These are phyloP conservation scores for Archips xylosteana DNA, from an alignment of 2,888 invertebrate genomes.

Conservation along the genomic window DNA sequence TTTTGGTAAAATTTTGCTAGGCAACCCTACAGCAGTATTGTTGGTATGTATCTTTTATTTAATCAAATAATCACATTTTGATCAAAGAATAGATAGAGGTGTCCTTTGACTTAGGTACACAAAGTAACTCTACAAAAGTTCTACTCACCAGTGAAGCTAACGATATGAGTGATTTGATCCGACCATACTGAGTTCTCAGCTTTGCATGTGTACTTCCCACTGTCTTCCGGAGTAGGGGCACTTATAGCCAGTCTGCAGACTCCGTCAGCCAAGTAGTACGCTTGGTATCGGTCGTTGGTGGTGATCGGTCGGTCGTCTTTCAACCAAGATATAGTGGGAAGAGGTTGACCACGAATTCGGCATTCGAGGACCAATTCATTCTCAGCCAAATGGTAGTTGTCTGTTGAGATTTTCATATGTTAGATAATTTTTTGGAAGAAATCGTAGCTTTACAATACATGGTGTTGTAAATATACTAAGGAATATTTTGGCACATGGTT, in stretches of 20 bases:
- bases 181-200: slow-evolving; percentile 90
- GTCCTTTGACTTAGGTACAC: too few relatives aligned
- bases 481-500: too few relatives aligned
- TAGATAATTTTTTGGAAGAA: slow-evolving; percentile 8
- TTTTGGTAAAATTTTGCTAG: too few relatives aligned
- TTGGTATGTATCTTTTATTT: too few relatives aligned
- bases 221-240: slow-evolving; percentile 88
- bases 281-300: slow-evolving; percentile 86
- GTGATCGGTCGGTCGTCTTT: slow-evolving; percentile 88
- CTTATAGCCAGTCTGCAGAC: slow-evolving; percentile 89
- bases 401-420: slow-evolving; percentile 68
- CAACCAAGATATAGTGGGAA: slow-evolving; percentile 91
- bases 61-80: too few relatives aligned
- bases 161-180: slow-evolving; percentile 90
- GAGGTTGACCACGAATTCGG: slow-evolving; percentile 90
- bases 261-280: slow-evolving; percentile 90
- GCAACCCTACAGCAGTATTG: too few relatives aligned
- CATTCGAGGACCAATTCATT: slow-evolving; percentile 92
- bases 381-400: slow-evolving; percentile 89
- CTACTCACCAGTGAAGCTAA: slow-evolving; percentile 87
- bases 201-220: slow-evolving; percentile 90
- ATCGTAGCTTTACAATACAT: not conserved
- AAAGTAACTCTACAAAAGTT: too few relatives aligned
- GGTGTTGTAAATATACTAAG: too few relatives aligned
- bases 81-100: too few relatives aligned